Conservation (phyloP, 2,888 invertebrate species). For the Drosophila nr. fundita region DNA sequence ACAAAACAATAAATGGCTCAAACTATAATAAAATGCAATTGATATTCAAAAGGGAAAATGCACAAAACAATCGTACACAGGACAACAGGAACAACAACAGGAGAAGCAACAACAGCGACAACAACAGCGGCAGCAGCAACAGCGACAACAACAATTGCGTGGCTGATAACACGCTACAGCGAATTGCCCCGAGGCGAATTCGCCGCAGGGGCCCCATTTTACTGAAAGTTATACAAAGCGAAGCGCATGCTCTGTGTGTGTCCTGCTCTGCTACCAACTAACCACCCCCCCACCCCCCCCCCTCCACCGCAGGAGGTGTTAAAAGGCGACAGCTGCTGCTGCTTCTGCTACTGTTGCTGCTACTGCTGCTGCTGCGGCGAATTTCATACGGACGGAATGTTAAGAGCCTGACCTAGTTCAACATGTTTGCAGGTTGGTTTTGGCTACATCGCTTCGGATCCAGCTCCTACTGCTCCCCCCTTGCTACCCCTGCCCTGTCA, state of each 20-base stretch:
- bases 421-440: constrained; percentile 35
- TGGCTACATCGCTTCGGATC: constrained; percentile 13
- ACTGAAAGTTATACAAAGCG: not conserved
- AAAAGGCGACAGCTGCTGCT: constrained; percentile 1
- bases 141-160: constrained; percentile 1
- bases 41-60: constrained; percentile 80
- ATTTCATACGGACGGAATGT: constrained; percentile 24
- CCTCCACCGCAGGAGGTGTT: constrained; percentile 6
- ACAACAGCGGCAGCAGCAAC: not conserved
- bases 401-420: constrained; percentile 70
- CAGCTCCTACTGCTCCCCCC: not conserved
- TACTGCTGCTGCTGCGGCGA: constrained; percentile 53
- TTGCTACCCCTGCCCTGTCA: not conserved
- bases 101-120: not conserved
- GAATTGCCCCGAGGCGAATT: constrained; percentile 54
- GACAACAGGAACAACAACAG: constrained; percentile 14
- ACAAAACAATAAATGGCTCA: constrained; percentile 53
- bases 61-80: constrained; percentile 50
- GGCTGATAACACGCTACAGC: constrained; percentile 36
- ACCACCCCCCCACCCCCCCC: not conserved
- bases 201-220: constrained; percentile 47
- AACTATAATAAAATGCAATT: constrained; percentile 71
- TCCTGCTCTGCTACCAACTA: not conserved
- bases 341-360: constrained; percentile 28
- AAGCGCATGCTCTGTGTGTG: constrained; percentile 69